These are phyloP conservation scores for Bursaphelenchus okinawaensis DNA, from an alignment of 2,888 invertebrate genomes.

Conservation along the genomic window DNA sequence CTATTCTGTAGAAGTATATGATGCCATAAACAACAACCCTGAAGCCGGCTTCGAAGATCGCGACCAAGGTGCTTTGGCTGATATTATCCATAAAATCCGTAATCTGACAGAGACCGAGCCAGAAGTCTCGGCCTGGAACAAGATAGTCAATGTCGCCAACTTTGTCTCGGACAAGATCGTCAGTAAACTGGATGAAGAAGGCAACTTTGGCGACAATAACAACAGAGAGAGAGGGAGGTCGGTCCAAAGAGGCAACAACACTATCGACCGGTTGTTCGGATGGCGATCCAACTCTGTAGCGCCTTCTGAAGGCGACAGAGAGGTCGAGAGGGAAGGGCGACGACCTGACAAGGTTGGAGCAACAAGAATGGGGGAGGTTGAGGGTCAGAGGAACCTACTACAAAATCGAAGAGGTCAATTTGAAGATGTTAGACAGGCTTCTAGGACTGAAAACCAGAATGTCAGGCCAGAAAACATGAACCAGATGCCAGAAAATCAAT, in stretches of 20 bases:
- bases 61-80: slow-evolving; percentile 2
- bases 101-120: slow-evolving; percentile 13
- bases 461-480: no score
- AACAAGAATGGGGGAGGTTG: neutral
- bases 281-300: slow-evolving; percentile 17
- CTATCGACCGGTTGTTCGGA: neutral
- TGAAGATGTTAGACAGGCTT: no score
- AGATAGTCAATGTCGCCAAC: slow-evolving; percentile 47
- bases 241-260: neutral
- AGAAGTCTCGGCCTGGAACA: slow-evolving; percentile 37
- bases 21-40: neutral
- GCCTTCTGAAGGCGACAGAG: slow-evolving; percentile 12
- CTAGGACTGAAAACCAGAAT: no score
- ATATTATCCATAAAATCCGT: slow-evolving; percentile 13
- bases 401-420: no score
- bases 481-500: no score
- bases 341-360: slow-evolving; percentile 2
- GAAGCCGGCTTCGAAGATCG: slow-evolving; percentile 5
- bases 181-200: slow-evolving; percentile 7
- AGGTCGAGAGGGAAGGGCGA: neutral
- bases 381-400: neutral
- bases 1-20: neutral
- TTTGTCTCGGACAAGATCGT: slow-evolving; percentile 47
- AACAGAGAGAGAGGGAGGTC: neutral
- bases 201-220: neutral